Conservation (phyloP, 2,797 vertebrate species). For the Lepus townsendii region DNA sequence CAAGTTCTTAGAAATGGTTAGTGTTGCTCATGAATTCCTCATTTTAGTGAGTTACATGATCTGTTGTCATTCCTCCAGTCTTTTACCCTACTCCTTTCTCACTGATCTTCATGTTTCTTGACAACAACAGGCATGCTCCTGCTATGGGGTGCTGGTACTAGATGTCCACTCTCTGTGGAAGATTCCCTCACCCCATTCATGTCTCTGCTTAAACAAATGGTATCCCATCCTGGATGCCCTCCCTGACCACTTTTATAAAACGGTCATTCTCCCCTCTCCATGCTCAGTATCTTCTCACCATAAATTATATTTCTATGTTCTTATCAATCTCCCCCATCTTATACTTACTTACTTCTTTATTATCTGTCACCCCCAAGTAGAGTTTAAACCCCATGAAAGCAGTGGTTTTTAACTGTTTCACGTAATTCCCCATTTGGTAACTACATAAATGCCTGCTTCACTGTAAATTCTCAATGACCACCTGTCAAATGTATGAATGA, state of each 20-base stretch:
- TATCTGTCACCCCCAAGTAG: background rate
- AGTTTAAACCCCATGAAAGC: background rate
- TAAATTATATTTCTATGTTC: background rate
- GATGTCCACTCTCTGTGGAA: too few relatives aligned
- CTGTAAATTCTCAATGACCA: background rate
- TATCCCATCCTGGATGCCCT: too few relatives aligned
- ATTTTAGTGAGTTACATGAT: background rate
- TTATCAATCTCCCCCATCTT: background rate
- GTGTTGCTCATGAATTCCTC: background rate
- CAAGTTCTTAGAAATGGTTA: background rate
- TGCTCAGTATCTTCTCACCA: too few relatives aligned
- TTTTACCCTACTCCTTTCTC: background rate
- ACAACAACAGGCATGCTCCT: too few relatives aligned
- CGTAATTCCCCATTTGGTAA: background rate
- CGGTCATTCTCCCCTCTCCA: too few relatives aligned
- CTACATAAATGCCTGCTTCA: background rate
- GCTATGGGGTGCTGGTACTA: background rate
- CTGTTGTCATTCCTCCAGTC: fast-evolving
- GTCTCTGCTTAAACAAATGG: background rate
- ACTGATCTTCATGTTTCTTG: background rate
- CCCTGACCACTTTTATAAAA: background rate
- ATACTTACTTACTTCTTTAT: background rate
- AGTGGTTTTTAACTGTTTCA: background rate
- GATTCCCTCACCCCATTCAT: background rate
- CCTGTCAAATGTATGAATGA: background rate